Base-by-base conservation (phyloP, 2,888 invertebrate genomes). In the Scrobipalpa atriplicella region DNA sequence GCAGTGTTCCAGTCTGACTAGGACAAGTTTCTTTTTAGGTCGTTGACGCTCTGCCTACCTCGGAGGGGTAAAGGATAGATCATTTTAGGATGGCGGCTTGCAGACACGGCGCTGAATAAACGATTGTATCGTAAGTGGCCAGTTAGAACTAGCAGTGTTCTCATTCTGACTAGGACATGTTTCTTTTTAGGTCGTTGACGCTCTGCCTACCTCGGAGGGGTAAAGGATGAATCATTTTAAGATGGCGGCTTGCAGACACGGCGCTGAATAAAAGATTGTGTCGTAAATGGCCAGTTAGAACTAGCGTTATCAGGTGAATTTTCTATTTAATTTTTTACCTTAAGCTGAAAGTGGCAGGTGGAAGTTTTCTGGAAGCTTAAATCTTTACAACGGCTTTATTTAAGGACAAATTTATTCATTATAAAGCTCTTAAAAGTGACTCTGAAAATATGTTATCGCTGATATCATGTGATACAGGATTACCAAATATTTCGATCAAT, bases 201-300 rank as follows among this genome's bases (percentile, higher is more conserved):
- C 29, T 29, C 29, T 29, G 29, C 29, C 29, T 29, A 3, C 29
- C 29, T 29, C 29, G 29, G 29, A 29, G 29, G 29, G 29, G 5
- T 5, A 29, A 3, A 29, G 29, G 29, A 29, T 3, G 5, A 3
- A 3, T 61, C 61, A 19, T 41, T 13, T 19, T 7, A 61, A 61
- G 39, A 16, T 61, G 41, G 61, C 19, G 13, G 2, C 19, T 13
- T 41, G n/a, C 41, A 61, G 29, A 38, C 16, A 29, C 29, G 29
- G 18, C 39, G 39, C 19, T 64, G 64, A 64, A 64, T 64, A 64
- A 64, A 64, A 64, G 38, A 64, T 64, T 10, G 38, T 39, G 64
- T 18, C 54, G 38, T 54, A 54, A 64, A 39, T 54, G 63, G 16
- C 51, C 61, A 61, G 41, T 61, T 61, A 61, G 61, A 38, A 16